These are phyloP conservation scores for Pelodiscus sinensis DNA, from an alignment of 2,113 vertebrate genomes.

Conservation along the genomic window DNA sequence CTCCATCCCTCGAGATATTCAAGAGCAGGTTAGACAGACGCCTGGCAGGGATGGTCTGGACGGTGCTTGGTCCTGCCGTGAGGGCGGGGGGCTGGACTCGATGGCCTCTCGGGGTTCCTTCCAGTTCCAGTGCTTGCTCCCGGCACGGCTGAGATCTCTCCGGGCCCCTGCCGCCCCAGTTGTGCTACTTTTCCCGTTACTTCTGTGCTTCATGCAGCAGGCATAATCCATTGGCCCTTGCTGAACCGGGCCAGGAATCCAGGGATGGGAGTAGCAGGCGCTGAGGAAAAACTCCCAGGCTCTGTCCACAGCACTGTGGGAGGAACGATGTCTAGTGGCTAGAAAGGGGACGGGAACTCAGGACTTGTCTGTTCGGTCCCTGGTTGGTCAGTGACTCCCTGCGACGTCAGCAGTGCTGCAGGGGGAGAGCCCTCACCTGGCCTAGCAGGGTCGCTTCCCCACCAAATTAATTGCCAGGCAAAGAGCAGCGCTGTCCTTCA, in stretches of 20 bases:
- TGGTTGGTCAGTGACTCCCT: neutral
- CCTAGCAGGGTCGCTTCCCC: neutral
- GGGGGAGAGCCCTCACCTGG: neutral
- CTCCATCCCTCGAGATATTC: no score
- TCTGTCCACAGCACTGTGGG: neutral
- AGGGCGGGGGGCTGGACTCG: no score
- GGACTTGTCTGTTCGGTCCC: neutral
- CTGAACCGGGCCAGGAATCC: neutral
- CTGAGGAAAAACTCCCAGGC: fast-evolving
- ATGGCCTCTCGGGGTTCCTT: no score
- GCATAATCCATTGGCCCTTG: neutral
- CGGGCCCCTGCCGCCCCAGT: neutral
- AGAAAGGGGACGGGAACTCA: neutral
- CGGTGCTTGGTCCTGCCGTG: no score
- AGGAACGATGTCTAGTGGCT: neutral
- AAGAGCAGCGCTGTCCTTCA: neutral
- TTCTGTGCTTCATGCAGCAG: neutral
- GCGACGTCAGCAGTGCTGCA: neutral
- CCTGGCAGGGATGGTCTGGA: no score
- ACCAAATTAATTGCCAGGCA: neutral
- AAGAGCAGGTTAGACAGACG: no score
- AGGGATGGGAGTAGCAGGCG: neutral
- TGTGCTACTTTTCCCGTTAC: neutral
- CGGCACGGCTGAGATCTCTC: neutral
- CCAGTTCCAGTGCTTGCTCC: no score